A percentile compares a stretch with the other conserved stretches of the same genome.
These are phyloP conservation scores for Apantesis nais DNA, from an alignment of 2,888 invertebrate species.

Conservation along the genomic window DNA sequence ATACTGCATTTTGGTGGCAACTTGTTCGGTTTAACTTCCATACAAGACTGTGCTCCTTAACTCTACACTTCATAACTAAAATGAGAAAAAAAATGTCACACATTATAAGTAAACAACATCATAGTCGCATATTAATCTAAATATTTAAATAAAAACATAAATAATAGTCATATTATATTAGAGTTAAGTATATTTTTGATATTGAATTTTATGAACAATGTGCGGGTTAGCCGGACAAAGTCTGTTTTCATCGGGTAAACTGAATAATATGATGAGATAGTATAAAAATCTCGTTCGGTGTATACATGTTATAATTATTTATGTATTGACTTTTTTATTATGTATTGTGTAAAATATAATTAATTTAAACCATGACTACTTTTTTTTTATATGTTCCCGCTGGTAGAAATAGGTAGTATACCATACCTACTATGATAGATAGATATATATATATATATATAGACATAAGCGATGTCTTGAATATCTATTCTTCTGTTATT, in stretches of 20 bases:
- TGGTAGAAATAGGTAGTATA: too few species aligned
- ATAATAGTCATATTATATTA: constrained; percentile 16
- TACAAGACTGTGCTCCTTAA: too few species aligned
- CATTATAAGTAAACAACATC: background rate
- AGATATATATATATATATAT: too few species aligned
- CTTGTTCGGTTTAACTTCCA: too few species aligned
- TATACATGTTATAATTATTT: constrained; percentile 22
- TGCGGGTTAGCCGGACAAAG: background rate
- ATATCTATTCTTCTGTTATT: too few species aligned
- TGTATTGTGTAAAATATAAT: constrained; percentile 38
- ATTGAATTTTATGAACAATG: constrained; percentile 2
- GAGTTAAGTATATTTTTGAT: constrained; percentile 14
- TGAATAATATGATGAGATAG: constrained; percentile 2
- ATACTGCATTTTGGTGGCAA: too few species aligned
- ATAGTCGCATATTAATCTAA: constrained; percentile 11
- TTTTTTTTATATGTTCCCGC: too few species aligned
- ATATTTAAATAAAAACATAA: constrained; percentile 10
- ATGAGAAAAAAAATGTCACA: background rate
- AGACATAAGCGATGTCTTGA: too few species aligned
- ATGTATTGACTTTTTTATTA: constrained; percentile 35
- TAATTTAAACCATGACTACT: constrained; percentile 2
- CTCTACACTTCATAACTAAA: too few species aligned
- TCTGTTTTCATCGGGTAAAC: constrained; percentile 1
- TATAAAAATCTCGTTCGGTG: constrained; percentile 4
- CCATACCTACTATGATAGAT: too few species aligned